These are phyloP conservation scores for Anoura caudifer DNA, from an alignment of 2,113 vertebrate genomes.

Conservation along the genomic window DNA sequence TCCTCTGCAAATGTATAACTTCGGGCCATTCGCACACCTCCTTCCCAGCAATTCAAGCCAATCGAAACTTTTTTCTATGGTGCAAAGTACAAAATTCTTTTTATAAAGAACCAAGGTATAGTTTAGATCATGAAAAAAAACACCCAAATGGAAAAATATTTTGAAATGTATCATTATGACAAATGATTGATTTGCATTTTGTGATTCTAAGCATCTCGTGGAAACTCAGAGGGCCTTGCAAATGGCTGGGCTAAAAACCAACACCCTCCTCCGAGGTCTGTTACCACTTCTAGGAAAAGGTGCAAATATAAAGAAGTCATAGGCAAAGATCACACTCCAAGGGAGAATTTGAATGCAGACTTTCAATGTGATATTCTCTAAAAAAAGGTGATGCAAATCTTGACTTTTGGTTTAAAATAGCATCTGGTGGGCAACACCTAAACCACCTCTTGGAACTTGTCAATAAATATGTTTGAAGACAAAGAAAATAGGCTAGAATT, in stretches of 20 bases:
- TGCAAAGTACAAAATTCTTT: conserved; percentile 68
- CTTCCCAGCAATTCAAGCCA: conserved; percentile 79
- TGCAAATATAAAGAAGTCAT: conserved; percentile 3
- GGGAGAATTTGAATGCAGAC: conserved; percentile 30
- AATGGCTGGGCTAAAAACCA: conserved; percentile 32
- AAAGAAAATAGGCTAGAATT: conserved; percentile 10
- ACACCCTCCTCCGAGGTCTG: neutral
- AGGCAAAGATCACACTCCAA: neutral
- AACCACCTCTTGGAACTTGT: neutral
- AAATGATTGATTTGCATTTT: conserved; percentile 14
- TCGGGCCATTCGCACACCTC: conserved; percentile 79
- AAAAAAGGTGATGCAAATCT: conserved; percentile 21
- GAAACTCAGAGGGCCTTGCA: conserved; percentile 30
- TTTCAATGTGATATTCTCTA: conserved; percentile 29
- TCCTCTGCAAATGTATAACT: conserved; percentile 82
- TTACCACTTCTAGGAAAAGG: conserved; percentile 53
- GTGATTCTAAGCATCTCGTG: conserved; percentile 17
- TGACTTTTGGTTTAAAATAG: conserved; percentile 53
- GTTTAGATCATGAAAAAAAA: conserved; percentile 56
- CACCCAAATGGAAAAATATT: conserved; percentile 24
- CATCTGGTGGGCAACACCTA: conserved; percentile 39
- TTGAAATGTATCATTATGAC: conserved; percentile 20
- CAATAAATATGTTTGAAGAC: neutral
- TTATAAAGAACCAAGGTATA: conserved; percentile 70
- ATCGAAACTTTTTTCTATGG: conserved; percentile 67